phyloP scores from a whole-genome alignment of 2,797 vertebrate species.

The Triplophysa bombifrons region DNA sequence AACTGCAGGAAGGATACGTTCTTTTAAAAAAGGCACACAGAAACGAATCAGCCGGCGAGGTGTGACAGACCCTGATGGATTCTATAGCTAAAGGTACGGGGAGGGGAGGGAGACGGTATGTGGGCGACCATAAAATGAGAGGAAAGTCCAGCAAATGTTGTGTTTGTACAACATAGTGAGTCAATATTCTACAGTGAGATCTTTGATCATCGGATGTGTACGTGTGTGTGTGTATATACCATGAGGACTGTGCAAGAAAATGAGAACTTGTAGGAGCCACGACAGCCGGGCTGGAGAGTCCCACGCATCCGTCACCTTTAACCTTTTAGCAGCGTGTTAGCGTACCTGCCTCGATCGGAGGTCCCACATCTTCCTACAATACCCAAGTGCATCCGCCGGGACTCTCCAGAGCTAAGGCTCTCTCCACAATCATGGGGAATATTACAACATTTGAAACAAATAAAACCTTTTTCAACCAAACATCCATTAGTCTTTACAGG shows the following conservation, averaged over 20 bases:
- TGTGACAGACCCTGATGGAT: constrained; percentile 34
- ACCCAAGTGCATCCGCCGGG: constrained; percentile 44
- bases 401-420: constrained; percentile 50
- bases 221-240: constrained; percentile 4
- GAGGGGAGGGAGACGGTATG: constrained; percentile 26
- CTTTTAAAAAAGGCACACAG: constrained; percentile 57
- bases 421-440: constrained; percentile 46
- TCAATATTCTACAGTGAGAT: constrained; percentile 54
- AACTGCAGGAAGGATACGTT: not conserved
- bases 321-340: constrained; percentile 71
- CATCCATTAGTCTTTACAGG: constrained; percentile 57
- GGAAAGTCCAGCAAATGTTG: constrained; percentile 46
- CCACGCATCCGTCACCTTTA: constrained; percentile 41
- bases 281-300: constrained; percentile 40
- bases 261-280: constrained; percentile 47
- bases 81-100: constrained; percentile 30
- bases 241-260: constrained; percentile 53
- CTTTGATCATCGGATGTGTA: constrained; percentile 29
- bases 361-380: constrained; percentile 60
- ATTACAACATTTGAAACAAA: constrained; percentile 30
- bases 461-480: constrained; percentile 50
- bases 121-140: constrained; percentile 12
- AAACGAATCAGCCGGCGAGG: not conserved
- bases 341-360: constrained; percentile 59
- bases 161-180: constrained; percentile 56